Conservation (phyloP, 2,888 invertebrate genomes). For the Rhimphoctona megacephalus region DNA sequence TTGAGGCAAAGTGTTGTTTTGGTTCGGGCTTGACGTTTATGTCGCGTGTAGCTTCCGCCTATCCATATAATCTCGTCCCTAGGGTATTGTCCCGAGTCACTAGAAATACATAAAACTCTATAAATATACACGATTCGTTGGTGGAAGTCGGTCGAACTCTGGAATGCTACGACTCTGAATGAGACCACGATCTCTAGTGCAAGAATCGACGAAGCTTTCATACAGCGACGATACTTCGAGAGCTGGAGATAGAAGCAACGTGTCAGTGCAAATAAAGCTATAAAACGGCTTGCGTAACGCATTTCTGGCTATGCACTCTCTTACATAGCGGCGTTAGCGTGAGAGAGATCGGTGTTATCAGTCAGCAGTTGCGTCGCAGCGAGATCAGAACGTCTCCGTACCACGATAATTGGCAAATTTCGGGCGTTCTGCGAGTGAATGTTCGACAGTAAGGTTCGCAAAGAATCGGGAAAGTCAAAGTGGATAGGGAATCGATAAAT, state of each 20-base stretch:
- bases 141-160: background rate
- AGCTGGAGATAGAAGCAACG: slow-evolving; percentile 20
- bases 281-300: slow-evolving; percentile 39
- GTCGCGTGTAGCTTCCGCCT: slow-evolving; percentile 14
- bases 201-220: background rate
- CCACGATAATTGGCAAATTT: background rate
- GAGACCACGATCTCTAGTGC: background rate
- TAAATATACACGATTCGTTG: slow-evolving; percentile 15
- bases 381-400: slow-evolving; percentile 31
- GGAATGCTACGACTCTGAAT: background rate
- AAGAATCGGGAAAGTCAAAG: too few species aligned
- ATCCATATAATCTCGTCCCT: background rate
- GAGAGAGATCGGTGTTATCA: slow-evolving; percentile 71
- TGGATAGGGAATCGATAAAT: background rate
- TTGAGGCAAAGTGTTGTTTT: slow-evolving; percentile 31
- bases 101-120: slow-evolving; percentile 30
- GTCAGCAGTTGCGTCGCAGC: slow-evolving; percentile 45
- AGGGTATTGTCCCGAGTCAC: slow-evolving; percentile 57
- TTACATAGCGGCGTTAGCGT: background rate
- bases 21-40: background rate
- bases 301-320: slow-evolving; percentile 1
- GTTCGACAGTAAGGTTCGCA: background rate
- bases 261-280: slow-evolving; percentile 22
- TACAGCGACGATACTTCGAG: slow-evolving; percentile 20
- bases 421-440: background rate